phyloP scores from a whole-genome alignment of 2,113 vertebrate species.

The Mellivora capensis region DNA sequence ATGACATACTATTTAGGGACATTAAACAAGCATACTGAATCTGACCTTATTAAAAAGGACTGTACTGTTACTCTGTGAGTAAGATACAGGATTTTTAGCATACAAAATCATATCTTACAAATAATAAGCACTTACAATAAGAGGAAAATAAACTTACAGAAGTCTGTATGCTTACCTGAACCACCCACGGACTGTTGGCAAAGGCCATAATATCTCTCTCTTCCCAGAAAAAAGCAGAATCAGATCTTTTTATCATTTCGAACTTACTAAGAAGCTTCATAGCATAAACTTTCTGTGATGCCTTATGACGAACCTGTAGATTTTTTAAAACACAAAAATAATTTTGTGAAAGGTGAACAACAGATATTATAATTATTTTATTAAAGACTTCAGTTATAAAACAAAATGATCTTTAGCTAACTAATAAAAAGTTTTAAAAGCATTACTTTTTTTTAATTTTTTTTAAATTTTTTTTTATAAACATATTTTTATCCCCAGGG shows the following conservation, averaged over 20 bases:
- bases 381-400: slow-evolving; percentile 6
- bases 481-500: no score
- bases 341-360: background rate
- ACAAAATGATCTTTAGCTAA: background rate
- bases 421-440: background rate
- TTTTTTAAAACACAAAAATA: slow-evolving; percentile 49
- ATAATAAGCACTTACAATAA: background rate
- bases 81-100: background rate
- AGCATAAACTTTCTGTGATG: slow-evolving; percentile 96
- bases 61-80: background rate
- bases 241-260: slow-evolving; percentile 99
- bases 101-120: background rate
- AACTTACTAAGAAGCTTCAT: slow-evolving; percentile 99
- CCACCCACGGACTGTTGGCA: slow-evolving; percentile 97
- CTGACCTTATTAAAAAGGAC: background rate
- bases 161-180: slow-evolving; percentile 88
- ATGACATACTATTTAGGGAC: background rate
- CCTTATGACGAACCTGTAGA: slow-evolving; percentile 95
- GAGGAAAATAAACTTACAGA: background rate
- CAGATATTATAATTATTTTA: background rate
- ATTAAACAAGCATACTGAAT: slow-evolving; percentile 22
- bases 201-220: slow-evolving; percentile 99
- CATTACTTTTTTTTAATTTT: no score
- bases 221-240: slow-evolving; percentile 99
- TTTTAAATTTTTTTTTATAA: no score